These are phyloP conservation scores for Porites rus DNA, from an alignment of 92 coral and sea anemone genomes.

Conservation along the genomic window DNA sequence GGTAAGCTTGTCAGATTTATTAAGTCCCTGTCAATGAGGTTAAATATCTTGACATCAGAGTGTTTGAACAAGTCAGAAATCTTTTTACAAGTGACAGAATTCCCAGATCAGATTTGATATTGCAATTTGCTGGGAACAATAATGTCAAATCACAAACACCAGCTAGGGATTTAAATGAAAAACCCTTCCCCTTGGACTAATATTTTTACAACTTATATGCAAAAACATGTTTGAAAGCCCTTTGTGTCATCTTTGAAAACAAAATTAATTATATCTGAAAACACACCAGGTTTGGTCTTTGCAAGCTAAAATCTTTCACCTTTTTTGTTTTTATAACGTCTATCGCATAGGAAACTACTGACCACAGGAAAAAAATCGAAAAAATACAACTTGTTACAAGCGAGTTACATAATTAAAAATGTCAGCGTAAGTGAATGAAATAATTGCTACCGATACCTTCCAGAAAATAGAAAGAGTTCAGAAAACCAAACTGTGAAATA, in stretches of 20 bases:
- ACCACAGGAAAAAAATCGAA: background rate
- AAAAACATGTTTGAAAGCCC: background rate
- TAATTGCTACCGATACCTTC: background rate
- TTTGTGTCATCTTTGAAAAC: slow-evolving; percentile 21
- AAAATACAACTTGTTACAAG: slow-evolving; percentile 1
- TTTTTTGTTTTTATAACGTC: background rate
- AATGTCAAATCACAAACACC: background rate
- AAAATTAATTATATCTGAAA: slow-evolving; percentile 10
- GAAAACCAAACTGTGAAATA: background rate
- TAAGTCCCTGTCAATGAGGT: slow-evolving; percentile 20
- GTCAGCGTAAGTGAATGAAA: background rate
- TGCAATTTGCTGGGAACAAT: background rate
- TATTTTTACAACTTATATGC: slow-evolving; percentile 23
- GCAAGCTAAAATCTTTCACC: background rate
- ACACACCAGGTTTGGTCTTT: background rate
- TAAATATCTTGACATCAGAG: slow-evolving; percentile 35
- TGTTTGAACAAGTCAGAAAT: background rate
- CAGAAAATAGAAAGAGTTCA: background rate
- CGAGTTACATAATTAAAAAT: background rate
- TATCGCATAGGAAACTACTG: background rate
- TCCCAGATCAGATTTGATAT: background rate
- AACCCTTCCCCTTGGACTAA: background rate
- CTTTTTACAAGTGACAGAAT: slow-evolving; percentile 16
- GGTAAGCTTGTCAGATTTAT: background rate
- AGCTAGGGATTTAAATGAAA: background rate